Evolutionary conservation across 2,797 vertebrate genomes (phyloP), one percentile per base, ranked within the genome.

Genomic region (Natrix natrix): DNA sequence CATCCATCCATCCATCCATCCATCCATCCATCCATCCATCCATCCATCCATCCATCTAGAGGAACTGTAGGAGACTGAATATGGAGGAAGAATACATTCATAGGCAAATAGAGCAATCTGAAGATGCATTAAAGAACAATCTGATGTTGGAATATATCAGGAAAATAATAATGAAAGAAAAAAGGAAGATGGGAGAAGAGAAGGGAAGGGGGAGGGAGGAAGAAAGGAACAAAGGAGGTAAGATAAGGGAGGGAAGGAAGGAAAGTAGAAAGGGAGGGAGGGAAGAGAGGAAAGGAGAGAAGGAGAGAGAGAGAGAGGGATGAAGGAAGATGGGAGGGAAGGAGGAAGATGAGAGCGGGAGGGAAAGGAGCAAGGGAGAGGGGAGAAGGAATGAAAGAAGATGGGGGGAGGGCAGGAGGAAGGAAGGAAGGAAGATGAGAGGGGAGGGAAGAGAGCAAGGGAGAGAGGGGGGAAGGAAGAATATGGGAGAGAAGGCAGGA

Each of bases 401-500:
- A 57, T 16, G 2, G 24, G 22, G 10, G 61, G 3, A 63, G 10
- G 24, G 10, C 28, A 4, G 61, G 1, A 66, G 63, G 28, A 0
- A 66, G 13, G 63, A 14, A n/a, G 0, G 26, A 12, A 1, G 24
- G 60, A 63, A 4, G 7, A 59, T 5, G 16, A 2, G 0, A 26
- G 10, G 3, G 1, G 28, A 3, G 3, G 5, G 5, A 16, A 32
- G 6, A 2, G 24, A 3, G 57, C 1, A 6, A 20, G 59, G 8
- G 24, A 10, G 17, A 55, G 55, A 57, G 12, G 13, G 12, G 0
- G 8, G 22, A 7, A 10, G 48, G 5, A 52, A 3, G 59, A 24
- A 4, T 24, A 26, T 0, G 61, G 8, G 60, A 4, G 3, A 10
- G 8, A 63, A 11, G 26, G 4, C 0, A 4, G 56, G 14, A 13